These are phyloP conservation scores for Henricia sp. DNA, from an alignment of 53 echinoderm and acorn worm genomes.

Conservation along the genomic window DNA sequence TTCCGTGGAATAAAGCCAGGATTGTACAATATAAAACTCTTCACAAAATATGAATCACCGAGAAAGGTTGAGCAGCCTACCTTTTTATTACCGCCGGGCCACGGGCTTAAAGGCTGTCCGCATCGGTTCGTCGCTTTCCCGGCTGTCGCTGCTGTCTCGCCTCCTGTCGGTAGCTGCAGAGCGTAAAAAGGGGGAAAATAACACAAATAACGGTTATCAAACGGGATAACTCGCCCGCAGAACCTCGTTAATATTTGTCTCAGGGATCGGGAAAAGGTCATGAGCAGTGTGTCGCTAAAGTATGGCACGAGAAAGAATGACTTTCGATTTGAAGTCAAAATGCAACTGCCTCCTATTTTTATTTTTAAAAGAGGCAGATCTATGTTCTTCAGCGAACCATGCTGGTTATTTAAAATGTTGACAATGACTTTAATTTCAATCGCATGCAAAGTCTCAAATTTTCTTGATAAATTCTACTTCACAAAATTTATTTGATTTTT, in stretches of 20 bases:
- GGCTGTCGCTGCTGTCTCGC: slow-evolving; percentile 35
- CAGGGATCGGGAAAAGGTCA: neutral
- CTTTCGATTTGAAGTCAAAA: too few species aligned
- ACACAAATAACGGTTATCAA: neutral
- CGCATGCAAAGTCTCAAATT: too few species aligned
- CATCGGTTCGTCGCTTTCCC: slow-evolving; percentile 55
- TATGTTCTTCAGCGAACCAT: too few species aligned
- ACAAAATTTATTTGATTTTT: too few species aligned
- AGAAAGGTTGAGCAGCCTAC: neutral
- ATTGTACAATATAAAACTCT: neutral
- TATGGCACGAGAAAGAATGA: too few species aligned
- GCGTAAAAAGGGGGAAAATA: neutral
- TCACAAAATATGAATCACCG: neutral
- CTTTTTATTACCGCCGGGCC: slow-evolving; percentile 67
- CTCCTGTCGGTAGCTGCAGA: slow-evolving; percentile 36
- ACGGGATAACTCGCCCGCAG: neutral
- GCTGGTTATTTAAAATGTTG: too few species aligned
- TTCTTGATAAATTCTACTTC: too few species aligned
- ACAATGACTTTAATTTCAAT: too few species aligned
- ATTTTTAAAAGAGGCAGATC: too few species aligned
- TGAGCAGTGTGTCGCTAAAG: too few species aligned
- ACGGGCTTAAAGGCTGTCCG: slow-evolving; percentile 92
- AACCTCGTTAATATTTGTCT: neutral
- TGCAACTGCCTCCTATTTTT: too few species aligned
- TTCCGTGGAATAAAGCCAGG: neutral